Evolutionary conservation across 2,797 vertebrate species (phyloP).

Genomic region (Antennarius maculatus): DNA sequence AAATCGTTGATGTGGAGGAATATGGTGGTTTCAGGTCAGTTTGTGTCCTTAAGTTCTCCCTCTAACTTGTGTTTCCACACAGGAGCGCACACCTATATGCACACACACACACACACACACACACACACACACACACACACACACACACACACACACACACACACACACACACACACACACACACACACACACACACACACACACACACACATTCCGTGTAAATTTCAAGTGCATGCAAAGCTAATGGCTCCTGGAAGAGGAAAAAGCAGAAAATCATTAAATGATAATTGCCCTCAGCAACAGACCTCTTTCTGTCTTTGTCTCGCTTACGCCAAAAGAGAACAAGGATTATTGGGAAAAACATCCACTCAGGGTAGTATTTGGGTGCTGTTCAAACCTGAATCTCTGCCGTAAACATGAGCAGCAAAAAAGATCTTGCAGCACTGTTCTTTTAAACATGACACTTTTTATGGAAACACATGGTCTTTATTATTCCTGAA

Average conservation of each 20-base stretch:
- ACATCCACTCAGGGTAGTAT: constrained; percentile 68
- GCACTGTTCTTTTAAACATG: constrained; percentile 66
- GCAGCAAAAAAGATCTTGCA: constrained; percentile 47
- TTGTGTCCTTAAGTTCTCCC: constrained; percentile 34
- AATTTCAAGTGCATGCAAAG: constrained; percentile 78
- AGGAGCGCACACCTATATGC: constrained; percentile 5
- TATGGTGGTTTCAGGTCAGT: constrained; percentile 33
- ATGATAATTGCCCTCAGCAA: constrained; percentile 76
- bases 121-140: no score
- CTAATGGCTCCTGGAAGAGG: constrained; percentile 75
- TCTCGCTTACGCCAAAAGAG: constrained; percentile 68
- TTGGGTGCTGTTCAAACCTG: constrained; percentile 68
- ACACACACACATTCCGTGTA: constrained; percentile 43
- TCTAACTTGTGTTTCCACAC: constrained; percentile 42
- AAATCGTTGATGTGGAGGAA: constrained; percentile 31
- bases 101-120: constrained; percentile 9
- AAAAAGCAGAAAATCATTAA: constrained; percentile 81
- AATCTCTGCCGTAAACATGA: constrained; percentile 69
- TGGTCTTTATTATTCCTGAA: constrained; percentile 79
- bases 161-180: constrained; percentile 18
- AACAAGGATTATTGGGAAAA: constrained; percentile 70
- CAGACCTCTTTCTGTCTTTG: constrained; percentile 68
- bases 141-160: background rate
- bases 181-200: constrained; percentile 30
- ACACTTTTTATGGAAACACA: constrained; percentile 65